Base-by-base conservation (phyloP, 2,888 invertebrate species). In the Eulithis prunata region DNA sequence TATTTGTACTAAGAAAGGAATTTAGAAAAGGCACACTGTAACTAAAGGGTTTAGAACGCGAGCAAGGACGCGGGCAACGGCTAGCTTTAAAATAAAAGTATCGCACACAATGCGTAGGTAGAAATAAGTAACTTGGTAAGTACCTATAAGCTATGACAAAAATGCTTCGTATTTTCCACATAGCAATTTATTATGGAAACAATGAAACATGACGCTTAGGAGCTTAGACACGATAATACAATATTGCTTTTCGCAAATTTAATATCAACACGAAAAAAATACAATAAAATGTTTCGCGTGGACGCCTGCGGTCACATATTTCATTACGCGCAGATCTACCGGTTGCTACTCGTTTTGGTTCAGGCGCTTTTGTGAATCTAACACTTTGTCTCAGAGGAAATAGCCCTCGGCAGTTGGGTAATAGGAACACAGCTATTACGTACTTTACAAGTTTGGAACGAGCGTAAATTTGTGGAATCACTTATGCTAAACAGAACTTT, bases 241-340 rank as follows among this genome's bases (percentile, higher is more conserved):
- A 68, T 69, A 69, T 64, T 56, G 61, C 64, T 68, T 68, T 68
- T 53, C 56, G 57, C 63, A 71, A 68, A 71, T 71, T 71, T 71
- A 67, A 70, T 69, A 76, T 54, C 67, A 70, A 64, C 55, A 47
- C 57, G 59, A 60, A 61, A 62, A 69, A 77, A 73, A 72, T 69
- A 75, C 72, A 75, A 73, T 60, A 71, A 74, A 78, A 73, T 74
- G 68, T 71, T 75, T 75, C 74, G 66, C 72, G 73, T 70, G 71
- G 75, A 71, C 80, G 81, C 82, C 80, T 80, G 80, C 78, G 80
- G 82, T 74, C 76, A 79, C 76, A 81, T 83, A 81, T 81, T 82
- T 82, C 78, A 82, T 81, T 80, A 77, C 75, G 71, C 62, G 68
- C 73, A 72, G 71, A 74, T 76, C 73, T 75, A 75, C 73, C 74